Conservation (phyloP, 2,113 vertebrate species). For the mouse (Mus musculus) region DNA sequence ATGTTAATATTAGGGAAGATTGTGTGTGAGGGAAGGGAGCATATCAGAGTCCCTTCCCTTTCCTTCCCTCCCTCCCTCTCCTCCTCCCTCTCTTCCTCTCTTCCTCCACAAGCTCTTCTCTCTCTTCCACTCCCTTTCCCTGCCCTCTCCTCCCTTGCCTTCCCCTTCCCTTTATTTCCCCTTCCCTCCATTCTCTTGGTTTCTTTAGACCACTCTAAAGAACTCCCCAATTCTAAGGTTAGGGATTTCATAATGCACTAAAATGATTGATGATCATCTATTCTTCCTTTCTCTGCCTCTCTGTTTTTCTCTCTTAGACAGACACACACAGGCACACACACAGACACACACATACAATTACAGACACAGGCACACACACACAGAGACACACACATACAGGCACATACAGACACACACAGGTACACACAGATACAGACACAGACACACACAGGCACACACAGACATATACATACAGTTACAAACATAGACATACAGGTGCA, state of each 20-base stretch:
- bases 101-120: no score
- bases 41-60: no score
- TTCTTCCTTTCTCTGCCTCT: neutral
- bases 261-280: conserved; percentile 25
- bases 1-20: neutral
- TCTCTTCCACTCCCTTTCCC: neutral
- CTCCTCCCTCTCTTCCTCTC: neutral
- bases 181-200: neutral
- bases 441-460: neutral
- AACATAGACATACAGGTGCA: neutral
- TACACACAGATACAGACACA: neutral
- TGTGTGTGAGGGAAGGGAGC: neutral
- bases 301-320: neutral
- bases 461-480: neutral
- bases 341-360: neutral
- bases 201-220: neutral
- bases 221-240: neutral
- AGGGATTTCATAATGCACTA: conserved; percentile 12
- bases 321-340: neutral
- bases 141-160: rapidly evolving
- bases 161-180: neutral
- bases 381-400: neutral
- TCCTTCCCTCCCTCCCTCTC: no score
- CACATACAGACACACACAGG: neutral
- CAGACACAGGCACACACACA: neutral